These are phyloP conservation scores for Cataglyphis rosenhaueri DNA, from an alignment of 2,888 invertebrate genomes.

Conservation along the genomic window DNA sequence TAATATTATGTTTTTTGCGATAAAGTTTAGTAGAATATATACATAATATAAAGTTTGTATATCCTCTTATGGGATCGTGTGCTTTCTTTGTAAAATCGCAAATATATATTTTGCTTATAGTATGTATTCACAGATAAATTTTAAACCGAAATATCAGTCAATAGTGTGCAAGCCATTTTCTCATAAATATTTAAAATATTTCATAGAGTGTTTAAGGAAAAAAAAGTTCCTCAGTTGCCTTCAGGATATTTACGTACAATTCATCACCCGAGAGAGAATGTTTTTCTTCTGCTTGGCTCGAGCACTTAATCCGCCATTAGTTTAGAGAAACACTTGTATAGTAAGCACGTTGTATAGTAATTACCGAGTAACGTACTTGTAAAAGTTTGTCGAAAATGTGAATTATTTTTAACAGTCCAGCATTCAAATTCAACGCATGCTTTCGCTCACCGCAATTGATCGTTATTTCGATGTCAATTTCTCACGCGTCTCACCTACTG, in stretches of 20 bases:
- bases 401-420: background rate
- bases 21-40: background rate
- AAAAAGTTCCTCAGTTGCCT: conserved; percentile 25
- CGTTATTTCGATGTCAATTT: conserved; percentile 44
- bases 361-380: background rate
- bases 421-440: conserved; percentile 22
- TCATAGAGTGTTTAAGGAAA: conserved; percentile 36
- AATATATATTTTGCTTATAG: background rate
- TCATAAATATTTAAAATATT: conserved; percentile 60
- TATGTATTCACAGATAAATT: background rate
- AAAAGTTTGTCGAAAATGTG: conserved; percentile 6
- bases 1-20: background rate
- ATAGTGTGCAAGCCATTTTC: conserved; percentile 48
- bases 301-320: conserved; percentile 57
- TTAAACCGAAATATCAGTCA: conserved; percentile 25
- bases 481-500: conserved; percentile 27
- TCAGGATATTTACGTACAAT: conserved; percentile 50
- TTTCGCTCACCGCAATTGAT: conserved; percentile 1
- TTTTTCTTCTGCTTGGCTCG: conserved; percentile 49
- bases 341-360: conserved; percentile 5
- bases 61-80: background rate
- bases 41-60: background rate
- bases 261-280: conserved; percentile 34
- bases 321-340: conserved; percentile 37
- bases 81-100: background rate